Conservation (phyloP, 1,140 invertebrate genomes). For the Lepidurus couesii region DNA sequence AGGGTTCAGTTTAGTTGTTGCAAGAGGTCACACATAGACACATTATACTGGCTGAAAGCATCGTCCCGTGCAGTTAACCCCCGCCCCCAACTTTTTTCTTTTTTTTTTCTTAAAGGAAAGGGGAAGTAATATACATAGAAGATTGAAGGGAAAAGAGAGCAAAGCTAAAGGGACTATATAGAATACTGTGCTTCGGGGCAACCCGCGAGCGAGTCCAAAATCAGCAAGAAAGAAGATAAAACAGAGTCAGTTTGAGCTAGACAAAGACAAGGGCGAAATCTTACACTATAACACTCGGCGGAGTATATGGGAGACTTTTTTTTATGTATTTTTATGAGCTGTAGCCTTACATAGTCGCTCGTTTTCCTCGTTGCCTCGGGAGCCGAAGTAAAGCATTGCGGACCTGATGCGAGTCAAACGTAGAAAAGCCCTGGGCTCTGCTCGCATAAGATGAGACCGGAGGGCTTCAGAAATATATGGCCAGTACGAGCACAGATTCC, state of each 20-base stretch:
- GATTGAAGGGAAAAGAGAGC: too few relatives aligned
- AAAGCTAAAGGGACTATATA: too few relatives aligned
- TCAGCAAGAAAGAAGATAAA: not conserved
- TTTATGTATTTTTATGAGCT: slow-evolving; percentile 15
- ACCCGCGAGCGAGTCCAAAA: not conserved
- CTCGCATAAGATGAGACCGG: not conserved
- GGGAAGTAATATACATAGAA: too few relatives aligned
- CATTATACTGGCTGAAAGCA: too few relatives aligned
- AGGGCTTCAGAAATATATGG: slow-evolving; percentile 15
- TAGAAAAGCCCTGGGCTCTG: not conserved
- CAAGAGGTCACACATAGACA: too few relatives aligned
- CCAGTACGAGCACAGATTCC: not conserved
- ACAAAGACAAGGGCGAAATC: not conserved
- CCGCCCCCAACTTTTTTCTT: too few relatives aligned
- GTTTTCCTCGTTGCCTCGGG: not conserved
- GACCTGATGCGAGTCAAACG: slow-evolving; percentile 17
- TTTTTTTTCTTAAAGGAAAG: too few relatives aligned
- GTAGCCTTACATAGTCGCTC: not conserved
- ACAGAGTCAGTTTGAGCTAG: slow-evolving; percentile 8
- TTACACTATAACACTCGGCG: slow-evolving; percentile 14
- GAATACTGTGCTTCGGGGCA: not conserved
- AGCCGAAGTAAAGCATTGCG: not conserved
- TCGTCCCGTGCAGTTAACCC: too few relatives aligned
- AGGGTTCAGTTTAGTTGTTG: too few relatives aligned
- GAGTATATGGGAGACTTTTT: not conserved